Evolutionary conservation across 2,888 invertebrate species (phyloP).

Genomic region (Halictus ligatus): DNA sequence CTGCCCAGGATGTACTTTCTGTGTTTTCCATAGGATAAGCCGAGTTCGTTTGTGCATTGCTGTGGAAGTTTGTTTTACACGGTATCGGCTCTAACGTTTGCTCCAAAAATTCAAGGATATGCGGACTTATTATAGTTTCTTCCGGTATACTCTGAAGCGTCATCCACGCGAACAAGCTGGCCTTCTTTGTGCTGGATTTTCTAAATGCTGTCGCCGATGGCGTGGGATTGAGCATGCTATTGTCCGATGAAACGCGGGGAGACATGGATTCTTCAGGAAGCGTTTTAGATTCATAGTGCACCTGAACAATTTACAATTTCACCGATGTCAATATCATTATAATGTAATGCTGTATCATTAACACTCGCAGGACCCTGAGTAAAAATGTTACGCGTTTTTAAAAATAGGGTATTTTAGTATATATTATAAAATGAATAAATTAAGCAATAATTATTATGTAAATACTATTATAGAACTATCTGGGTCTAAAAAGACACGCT

Average conservation of each 20-base stretch:
- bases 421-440: neutral
- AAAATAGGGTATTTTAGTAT: too few relatives aligned
- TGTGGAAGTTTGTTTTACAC: conserved; percentile 85
- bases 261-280: conserved; percentile 87
- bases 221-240: conserved; percentile 76
- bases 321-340: neutral
- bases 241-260: conserved; percentile 83
- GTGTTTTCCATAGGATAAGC: conserved; percentile 79
- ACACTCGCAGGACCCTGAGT: neutral
- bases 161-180: conserved; percentile 96
- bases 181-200: conserved; percentile 92
- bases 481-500: neutral
- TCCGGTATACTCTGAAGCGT: conserved; percentile 98
- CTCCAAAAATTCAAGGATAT: conserved; percentile 98
- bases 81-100: conserved; percentile 98
- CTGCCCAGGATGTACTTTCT: conserved; percentile 82
- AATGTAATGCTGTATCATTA: neutral
- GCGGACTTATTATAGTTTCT: conserved; percentile 98
- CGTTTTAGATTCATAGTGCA: conserved; percentile 93
- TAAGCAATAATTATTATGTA: neutral
- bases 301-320: conserved; percentile 82
- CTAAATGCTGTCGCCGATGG: conserved; percentile 79
- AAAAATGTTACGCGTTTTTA: neutral
- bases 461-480: neutral
- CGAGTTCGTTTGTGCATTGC: conserved; percentile 75